phyloP scores from a whole-genome alignment of 23 tunicate genomes.

The Styela clava region DNA sequence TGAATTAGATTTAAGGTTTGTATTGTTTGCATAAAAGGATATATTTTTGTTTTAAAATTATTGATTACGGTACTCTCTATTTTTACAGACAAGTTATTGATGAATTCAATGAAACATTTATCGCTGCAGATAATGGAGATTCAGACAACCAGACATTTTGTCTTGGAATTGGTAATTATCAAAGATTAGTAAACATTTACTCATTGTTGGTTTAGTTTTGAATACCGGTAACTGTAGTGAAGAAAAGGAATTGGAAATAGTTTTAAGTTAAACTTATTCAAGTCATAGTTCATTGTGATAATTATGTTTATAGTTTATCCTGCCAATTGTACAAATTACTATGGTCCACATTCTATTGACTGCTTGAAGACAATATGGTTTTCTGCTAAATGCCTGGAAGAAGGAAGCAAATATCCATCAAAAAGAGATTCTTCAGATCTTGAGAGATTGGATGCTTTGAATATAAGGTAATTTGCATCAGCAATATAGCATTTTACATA shows the following conservation, averaged over 20 bases:
- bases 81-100: slow-evolving; percentile 1
- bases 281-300: too few relatives aligned
- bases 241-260: too few relatives aligned
- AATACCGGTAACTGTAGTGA: too few relatives aligned
- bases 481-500: too few relatives aligned
- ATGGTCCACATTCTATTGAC: slow-evolving; percentile 9
- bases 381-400: neutral
- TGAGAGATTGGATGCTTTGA: neutral
- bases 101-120: slow-evolving; percentile 22
- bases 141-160: neutral
- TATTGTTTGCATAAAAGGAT: too few relatives aligned
- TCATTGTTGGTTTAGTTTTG: too few relatives aligned
- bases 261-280: too few relatives aligned
- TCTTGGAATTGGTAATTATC: slow-evolving; percentile 31
- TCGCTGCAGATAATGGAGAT: slow-evolving; percentile 8
- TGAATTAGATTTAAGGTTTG: neutral
- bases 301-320: slow-evolving; percentile 3
- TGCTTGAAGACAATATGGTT: slow-evolving; percentile 3
- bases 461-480: neutral
- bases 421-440: neutral
- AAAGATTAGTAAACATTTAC: too few relatives aligned
- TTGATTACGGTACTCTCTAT: neutral
- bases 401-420: neutral
- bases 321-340: neutral
- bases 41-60: neutral